Base-by-base conservation (phyloP, 2,113 vertebrate species). In the Thymallus thymallus region DNA sequence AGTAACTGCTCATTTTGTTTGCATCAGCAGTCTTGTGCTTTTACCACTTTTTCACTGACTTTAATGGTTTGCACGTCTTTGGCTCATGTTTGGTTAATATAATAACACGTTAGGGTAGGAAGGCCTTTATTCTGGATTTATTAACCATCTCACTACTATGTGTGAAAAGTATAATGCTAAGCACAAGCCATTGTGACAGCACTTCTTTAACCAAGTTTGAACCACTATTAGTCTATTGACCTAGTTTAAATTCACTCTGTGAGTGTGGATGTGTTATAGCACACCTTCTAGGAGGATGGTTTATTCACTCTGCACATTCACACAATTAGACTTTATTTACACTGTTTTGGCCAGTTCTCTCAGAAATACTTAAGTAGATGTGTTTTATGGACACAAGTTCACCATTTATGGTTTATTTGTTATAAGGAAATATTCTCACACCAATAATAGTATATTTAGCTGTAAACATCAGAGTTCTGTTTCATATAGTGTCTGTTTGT, bases 401-500 rank as follows among this genome's bases (percentile, higher is more conserved):
- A 14, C 48, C 13, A 16, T 51, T 18, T 16, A 18, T 51, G 48
- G 48, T 18, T 51, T 51, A 5, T 18, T 51, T 51, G 16, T 51
- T 4, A 51, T 51, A 16, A 4, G 48, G 16, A 51, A 14, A 51
- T 51, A 14, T 41, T 41, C 9, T 9, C 35, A 9, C 9, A 41
- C 9, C 35, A 41, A 41, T 41, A 41, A 41, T 12, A 41, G 35
- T 60, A 9, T 60, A 2, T 60, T n/a, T 9, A 22, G n/a, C n/a
- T 60, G 56, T 22, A 60, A 23, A 60, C 56, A 22, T n/a, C 56
- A 22, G n/a, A 22, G n/a, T 3, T 22, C 20, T 60, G 18, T 60
- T 60, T 60, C n/a, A 60, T 22, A 60, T 65, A 65, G 69, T 88
- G 80, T 84, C 77, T 85, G 80, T 82, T 85, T 68, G 81, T 58